These are phyloP conservation scores for Phanerotoma sp. DNA, from an alignment of 2,888 invertebrate species.

Conservation along the genomic window DNA sequence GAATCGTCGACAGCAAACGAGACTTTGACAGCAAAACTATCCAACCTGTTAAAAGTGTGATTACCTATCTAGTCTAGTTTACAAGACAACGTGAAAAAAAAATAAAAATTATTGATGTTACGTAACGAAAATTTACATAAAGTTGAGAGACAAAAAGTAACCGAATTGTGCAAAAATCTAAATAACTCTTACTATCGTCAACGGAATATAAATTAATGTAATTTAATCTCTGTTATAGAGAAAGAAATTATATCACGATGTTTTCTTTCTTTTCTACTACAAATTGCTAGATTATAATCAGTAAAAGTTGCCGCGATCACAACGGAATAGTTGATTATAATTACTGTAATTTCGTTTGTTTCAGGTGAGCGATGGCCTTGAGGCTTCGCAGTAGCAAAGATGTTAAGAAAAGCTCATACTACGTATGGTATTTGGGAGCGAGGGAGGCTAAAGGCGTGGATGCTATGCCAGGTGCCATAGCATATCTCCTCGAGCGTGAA, in stretches of 20 bases:
- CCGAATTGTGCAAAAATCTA: neutral
- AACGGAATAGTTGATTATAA: conserved; percentile 1
- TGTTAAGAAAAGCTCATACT: conserved; percentile 87
- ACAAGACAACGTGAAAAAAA: too few relatives aligned
- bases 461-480: conserved; percentile 82
- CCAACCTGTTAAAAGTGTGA: neutral
- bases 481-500: conserved; percentile 81
- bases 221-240: too few relatives aligned
- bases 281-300: neutral
- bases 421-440: conserved; percentile 94
- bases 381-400: conserved; percentile 73
- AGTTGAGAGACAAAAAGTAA: neutral
- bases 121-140: neutral
- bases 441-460: conserved; percentile 91
- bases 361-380: conserved; percentile 68
- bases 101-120: too few relatives aligned
- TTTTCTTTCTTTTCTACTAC: neutral
- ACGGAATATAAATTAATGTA: too few relatives aligned
- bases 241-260: neutral
- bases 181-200: too few relatives aligned
- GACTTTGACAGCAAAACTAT: conserved; percentile 14
- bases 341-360: conserved; percentile 6
- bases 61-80: conserved; percentile 8
- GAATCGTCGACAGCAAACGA: neutral
- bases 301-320: neutral